Base-by-base conservation (phyloP, 1,140 invertebrate genomes). In the Glossosoma conforme region DNA sequence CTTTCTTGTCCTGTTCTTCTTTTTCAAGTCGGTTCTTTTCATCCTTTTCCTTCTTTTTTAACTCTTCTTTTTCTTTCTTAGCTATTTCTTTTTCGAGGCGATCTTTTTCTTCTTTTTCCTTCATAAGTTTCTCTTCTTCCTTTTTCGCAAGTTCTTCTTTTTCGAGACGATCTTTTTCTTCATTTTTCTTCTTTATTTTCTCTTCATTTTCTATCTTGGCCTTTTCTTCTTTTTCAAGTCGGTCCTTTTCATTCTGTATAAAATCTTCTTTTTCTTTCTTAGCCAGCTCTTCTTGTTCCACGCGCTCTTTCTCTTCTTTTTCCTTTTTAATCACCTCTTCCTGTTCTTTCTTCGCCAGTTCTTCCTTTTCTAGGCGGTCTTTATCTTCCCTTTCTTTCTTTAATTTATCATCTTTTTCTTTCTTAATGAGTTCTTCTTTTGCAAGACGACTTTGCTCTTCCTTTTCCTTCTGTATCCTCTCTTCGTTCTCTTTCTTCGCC, bases 21-120 rank as follows among this genome's bases (percentile, higher is more conserved):
- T 52, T 32, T 41, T 44, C 28, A 6, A 33, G 5, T 8, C 20
- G 57, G 56, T 60, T 52, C 43, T 46, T 50, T 55, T 46, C 46
- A 32, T 18, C 50, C 44, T 56, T 54, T 45, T 24, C 51, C 51
- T 60, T 45, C 28, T 60, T 55, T 38, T 40, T 40, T 20, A 33
- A 33, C 22, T 42, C 15, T 19, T 15, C 5, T 11, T 35, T 53
- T 15, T 18, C 13, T 37, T 44, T 13, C 13, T 38, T 28, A n/a
- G n/a, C n/a, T n/a, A n/a, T 22, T 24, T 17, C 18, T 25, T 28
- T 10, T 38, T 47, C 20, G 9, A 32, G 1, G 14, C 40, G 28
- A 17, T 37, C 35, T 24, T 40, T 30, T 13, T 38, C 20, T 6
- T 44, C 37, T 28, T 54, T 41, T 53, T 56, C 46, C 14, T 46